Conservation (phyloP, 2,888 invertebrate species). For the Drosophila quinaria region DNA sequence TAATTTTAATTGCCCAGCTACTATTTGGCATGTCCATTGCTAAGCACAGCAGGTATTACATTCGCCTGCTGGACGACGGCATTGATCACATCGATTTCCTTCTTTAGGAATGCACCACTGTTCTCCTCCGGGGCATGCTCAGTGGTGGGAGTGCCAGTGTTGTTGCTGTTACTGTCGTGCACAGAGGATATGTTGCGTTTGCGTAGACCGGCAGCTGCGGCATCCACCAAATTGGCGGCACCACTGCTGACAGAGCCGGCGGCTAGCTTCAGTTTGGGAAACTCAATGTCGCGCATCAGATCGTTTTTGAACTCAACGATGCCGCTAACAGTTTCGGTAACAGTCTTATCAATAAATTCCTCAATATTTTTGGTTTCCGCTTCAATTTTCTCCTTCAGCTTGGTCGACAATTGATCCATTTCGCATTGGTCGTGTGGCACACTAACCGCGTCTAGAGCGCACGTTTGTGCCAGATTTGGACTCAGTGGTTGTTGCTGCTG, state of each 20-base stretch:
- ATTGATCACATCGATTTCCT: conserved; percentile 85
- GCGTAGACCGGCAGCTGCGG: conserved; percentile 73
- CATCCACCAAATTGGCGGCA: conserved; percentile 54
- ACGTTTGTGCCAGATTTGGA: conserved; percentile 32
- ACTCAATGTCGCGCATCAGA: conserved; percentile 84
- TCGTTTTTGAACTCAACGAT: conserved; percentile 86
- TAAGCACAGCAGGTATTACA: conserved; percentile 85
- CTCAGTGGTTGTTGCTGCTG: conserved; percentile 36
- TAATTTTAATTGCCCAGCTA: conserved; percentile 39
- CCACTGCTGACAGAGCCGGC: conserved; percentile 47
- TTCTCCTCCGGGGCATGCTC: conserved; percentile 49
- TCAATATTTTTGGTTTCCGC: conserved; percentile 86
- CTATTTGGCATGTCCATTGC: conserved; percentile 86
- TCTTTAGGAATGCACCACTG: conserved; percentile 83
- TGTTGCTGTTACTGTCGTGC: conserved; percentile 38
- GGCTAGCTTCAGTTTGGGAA: conserved; percentile 67
- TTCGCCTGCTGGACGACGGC: conserved; percentile 85
- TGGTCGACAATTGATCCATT: conserved; percentile 85
- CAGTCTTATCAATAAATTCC: conserved; percentile 86
- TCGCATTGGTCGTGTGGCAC: conserved; percentile 85
- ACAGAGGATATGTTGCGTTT: conserved; percentile 79
- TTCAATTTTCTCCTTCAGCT: conserved; percentile 85
- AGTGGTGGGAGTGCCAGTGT: conserved; percentile 4
- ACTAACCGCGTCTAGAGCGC: conserved; percentile 83
- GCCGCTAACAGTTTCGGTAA: conserved; percentile 85